phyloP scores from a whole-genome alignment of 2,888 invertebrate species.

The Diarsia rubi region DNA sequence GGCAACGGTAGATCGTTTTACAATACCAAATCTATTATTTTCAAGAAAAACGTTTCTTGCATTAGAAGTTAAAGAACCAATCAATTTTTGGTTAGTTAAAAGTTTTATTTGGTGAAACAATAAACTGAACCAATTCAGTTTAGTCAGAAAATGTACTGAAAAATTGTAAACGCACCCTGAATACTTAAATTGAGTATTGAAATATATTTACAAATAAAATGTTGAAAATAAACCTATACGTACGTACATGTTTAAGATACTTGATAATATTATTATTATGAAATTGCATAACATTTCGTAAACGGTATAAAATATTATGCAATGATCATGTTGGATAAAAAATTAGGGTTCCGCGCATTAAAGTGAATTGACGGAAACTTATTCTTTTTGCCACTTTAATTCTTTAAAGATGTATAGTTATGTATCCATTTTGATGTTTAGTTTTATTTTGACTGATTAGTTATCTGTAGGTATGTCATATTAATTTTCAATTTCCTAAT shows the following conservation, averaged over 20 bases:
- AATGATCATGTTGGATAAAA: background rate
- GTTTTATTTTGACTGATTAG: background rate
- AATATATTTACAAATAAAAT: background rate
- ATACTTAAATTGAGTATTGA: background rate
- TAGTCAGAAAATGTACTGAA: too few relatives aligned
- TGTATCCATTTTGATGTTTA: background rate
- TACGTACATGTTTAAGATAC: background rate
- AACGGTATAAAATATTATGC: background rate
- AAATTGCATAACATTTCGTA: slow-evolving; percentile 13
- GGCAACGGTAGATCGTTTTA: too few relatives aligned
- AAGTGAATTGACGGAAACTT: background rate
- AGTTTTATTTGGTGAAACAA: too few relatives aligned
- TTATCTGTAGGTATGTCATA: background rate
- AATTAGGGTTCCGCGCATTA: background rate
- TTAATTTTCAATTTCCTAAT: background rate
- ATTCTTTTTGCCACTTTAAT: background rate
- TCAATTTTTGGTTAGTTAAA: too few relatives aligned
- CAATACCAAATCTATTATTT: too few relatives aligned
- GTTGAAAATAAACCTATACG: background rate
- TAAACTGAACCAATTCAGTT: too few relatives aligned
- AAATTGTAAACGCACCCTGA: too few relatives aligned
- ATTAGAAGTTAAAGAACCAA: too few relatives aligned
- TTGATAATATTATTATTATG: background rate
- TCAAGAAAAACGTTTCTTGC: too few relatives aligned
- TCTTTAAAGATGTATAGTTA: background rate